Percentiles rank a stretch among this genome's conserved stretches.
Evolutionary conservation across 2,888 invertebrate species (phyloP).

Genomic region (Heliconius sara): DNA sequence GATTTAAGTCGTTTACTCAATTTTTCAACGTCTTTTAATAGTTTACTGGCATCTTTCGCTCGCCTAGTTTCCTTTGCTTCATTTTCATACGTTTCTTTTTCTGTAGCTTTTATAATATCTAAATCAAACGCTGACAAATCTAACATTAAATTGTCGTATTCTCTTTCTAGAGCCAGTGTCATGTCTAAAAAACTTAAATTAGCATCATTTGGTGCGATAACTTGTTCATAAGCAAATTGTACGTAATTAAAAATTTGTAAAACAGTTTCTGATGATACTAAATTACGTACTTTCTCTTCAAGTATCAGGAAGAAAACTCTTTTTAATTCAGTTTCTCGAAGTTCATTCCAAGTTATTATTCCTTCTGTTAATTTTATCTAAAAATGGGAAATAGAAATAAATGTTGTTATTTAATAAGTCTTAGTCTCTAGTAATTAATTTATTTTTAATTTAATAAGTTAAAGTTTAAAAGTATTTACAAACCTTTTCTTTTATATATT

Average conservation of each 20-base stretch:
- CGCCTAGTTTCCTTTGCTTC: slow-evolving; percentile 64
- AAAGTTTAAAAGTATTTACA: background rate
- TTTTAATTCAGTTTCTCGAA: slow-evolving; percentile 69
- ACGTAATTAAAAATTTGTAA: slow-evolving; percentile 85
- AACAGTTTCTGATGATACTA: slow-evolving; percentile 84
- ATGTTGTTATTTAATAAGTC: background rate
- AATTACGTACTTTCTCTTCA: slow-evolving; percentile 75
- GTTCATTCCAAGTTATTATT: slow-evolving; percentile 62
- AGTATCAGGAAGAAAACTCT: slow-evolving; percentile 70
- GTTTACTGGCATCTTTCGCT: slow-evolving; percentile 68
- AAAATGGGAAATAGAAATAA: slow-evolving; percentile 40
- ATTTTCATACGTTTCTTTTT: slow-evolving; percentile 70
- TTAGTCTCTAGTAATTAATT: background rate
- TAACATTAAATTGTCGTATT: slow-evolving; percentile 73
- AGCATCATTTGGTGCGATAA: slow-evolving; percentile 85
- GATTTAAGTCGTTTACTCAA: slow-evolving; percentile 70
- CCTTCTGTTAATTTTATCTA: slow-evolving; percentile 69
- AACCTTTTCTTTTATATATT: slow-evolving; percentile 71
- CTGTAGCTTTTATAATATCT: slow-evolving; percentile 67
- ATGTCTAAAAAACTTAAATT: slow-evolving; percentile 84
- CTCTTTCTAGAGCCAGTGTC: slow-evolving; percentile 84
- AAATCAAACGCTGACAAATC: slow-evolving; percentile 73
- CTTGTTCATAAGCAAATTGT: slow-evolving; percentile 86
- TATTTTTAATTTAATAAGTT: background rate
- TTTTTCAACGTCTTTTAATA: slow-evolving; percentile 74